phyloP scores from a whole-genome alignment of 2,888 invertebrate species.

The Troglohyphantes excavatus region DNA sequence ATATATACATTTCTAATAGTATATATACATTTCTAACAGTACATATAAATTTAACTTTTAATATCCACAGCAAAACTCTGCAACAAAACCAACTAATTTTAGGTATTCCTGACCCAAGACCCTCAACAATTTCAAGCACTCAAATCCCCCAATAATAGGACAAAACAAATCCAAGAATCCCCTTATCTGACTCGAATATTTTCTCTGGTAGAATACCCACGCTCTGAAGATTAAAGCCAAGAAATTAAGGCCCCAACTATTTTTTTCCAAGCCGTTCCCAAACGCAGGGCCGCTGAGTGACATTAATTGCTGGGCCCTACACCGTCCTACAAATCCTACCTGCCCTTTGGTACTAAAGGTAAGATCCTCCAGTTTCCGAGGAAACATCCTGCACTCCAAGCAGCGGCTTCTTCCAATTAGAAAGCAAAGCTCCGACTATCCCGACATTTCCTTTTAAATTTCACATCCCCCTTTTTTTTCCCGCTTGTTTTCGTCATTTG shows the following conservation, averaged over 20 bases:
- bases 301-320: constrained; percentile 68
- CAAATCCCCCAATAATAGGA: constrained; percentile 39
- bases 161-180: constrained; percentile 44
- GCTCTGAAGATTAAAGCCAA: constrained; percentile 65
- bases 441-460: not conserved
- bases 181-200: constrained; percentile 54
- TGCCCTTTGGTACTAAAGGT: not conserved
- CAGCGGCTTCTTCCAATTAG: constrained; percentile 72
- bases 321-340: not conserved
- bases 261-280: too few relatives aligned
- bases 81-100: too few relatives aligned
- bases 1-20: too few relatives aligned
- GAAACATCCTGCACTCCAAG: constrained; percentile 60
- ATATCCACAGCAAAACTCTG: not conserved
- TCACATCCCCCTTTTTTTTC: constrained; percentile 25
- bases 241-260: constrained; percentile 59
- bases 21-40: too few relatives aligned
- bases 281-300: constrained; percentile 73
- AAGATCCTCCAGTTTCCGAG: constrained; percentile 55
- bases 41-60: too few relatives aligned
- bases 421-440: constrained; percentile 52
- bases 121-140: not conserved
- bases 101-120: not conserved
- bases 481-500: constrained; percentile 33
- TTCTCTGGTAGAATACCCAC: constrained; percentile 54